Base-by-base conservation (phyloP, 2,113 vertebrate species). In the Vulpes vulpes region DNA sequence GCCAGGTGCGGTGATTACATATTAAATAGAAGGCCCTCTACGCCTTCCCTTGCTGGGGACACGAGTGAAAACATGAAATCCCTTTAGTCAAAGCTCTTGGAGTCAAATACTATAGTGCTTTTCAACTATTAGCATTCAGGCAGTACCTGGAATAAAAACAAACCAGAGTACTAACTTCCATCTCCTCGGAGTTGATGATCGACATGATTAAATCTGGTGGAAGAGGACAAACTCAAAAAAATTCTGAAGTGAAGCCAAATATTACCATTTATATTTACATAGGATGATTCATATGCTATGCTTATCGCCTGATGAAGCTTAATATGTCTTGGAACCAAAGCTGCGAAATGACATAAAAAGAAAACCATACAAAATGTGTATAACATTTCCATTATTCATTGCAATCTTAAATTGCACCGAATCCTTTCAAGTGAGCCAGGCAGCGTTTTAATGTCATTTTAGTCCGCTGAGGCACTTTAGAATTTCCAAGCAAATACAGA, bases 31-130 rank as follows among this genome's bases (percentile, higher is more conserved):
- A 81, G 65, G 43, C 92, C 93, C 1, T 76, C 86, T 81, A 91
- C 30, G 94, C 51, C 25, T 43, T 81, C 79, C 78, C 96, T 95
- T 57, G 38, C 85, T n/a, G 17, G 96, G 89, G 76, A 94, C 89
- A 38, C 5, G 38, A 4, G 2, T 79, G 60, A 74, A 38, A 38
- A 84, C 22, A 57, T 86, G 19, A 96, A 97, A 86, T 89, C 80
- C 62, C 89, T 82, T 91, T 91, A 96, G 74, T 83, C 76, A 95
- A 74, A 93, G 91, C 57, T 78, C 95, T 83, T 69, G 85, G 49
- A 22, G 55, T 96, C 38, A 95, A 95, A 96, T 80, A 0, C 7
- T 64, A 74, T 60, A 19, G 79, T 92, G 73, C 5, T 67, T 94
- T 65, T n/a, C 32, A 49, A 38, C 30, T 59, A 8, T 57, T 32